Percentiles rank a stretch among this genome's conserved stretches.
Conservation (phyloP, 2,888 invertebrate species). For the Hololepta plana region DNA sequence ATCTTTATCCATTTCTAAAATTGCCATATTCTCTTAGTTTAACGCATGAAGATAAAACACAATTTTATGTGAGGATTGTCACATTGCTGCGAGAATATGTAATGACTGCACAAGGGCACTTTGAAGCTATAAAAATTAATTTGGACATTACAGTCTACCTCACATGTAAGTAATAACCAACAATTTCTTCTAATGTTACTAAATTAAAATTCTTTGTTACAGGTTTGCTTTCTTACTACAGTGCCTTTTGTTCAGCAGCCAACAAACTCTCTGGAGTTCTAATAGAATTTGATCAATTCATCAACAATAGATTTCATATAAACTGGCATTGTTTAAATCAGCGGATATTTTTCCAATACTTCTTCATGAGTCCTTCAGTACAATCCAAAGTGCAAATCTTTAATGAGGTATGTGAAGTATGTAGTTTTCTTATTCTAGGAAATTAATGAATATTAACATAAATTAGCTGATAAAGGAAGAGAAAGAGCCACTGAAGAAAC, state of each 20-base stretch:
- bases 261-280: slow-evolving; percentile 37
- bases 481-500: no score
- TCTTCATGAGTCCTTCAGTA: slow-evolving; percentile 20
- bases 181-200: no score
- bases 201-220: slow-evolving; percentile 14
- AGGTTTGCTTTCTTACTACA: slow-evolving; percentile 43
- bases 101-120: slow-evolving; percentile 38
- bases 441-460: no score
- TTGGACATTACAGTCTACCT: slow-evolving; percentile 10
- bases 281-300: slow-evolving; percentile 37
- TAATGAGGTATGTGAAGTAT: slow-evolving; percentile 14
- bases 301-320: slow-evolving; percentile 40
- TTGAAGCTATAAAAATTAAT: slow-evolving; percentile 8
- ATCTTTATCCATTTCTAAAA: slow-evolving; percentile 3
- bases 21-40: slow-evolving; percentile 15
- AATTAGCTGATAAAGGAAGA: no score
- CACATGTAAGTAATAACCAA: slow-evolving; percentile 16
- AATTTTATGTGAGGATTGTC: slow-evolving; percentile 42
- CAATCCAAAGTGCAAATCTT: slow-evolving; percentile 17
- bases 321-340: slow-evolving; percentile 51
- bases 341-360: slow-evolving; percentile 35
- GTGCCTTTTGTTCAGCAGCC: slow-evolving; percentile 40
- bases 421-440: no score
- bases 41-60: slow-evolving; percentile 23
- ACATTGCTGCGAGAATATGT: slow-evolving; percentile 44